Evolutionary conservation across 2,113 vertebrate genomes (phyloP), one percentile per base, ranked within the genome.

Genomic region (Lynx canadensis): DNA sequence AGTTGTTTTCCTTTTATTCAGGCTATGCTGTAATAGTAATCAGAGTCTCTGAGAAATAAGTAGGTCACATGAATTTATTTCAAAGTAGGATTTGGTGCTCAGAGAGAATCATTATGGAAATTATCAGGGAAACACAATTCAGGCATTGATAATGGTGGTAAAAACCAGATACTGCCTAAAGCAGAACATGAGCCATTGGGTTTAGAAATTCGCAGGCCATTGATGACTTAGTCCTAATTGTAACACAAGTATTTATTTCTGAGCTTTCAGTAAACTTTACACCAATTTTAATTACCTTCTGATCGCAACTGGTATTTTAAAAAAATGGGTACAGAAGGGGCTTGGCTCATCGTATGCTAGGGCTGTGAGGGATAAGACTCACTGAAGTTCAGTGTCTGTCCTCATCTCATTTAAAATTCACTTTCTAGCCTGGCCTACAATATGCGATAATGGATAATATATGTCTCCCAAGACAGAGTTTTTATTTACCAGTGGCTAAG

Each of bases 21-120:
- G 60, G 60, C 13, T 60, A 36, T 60, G 60, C 86, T 83, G 25
- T 73, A 92, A 95, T 45, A 92, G 68, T 81, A 92, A 83, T 97
- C 50, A 74, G 78, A 27, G 76, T 95, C n/a, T 91, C 66, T 13
- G 27, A 95, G 78, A 97, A 79, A 78, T 96, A 97, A 91, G 71
- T 95, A 91, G 92, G 50, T 95, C 94, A 91, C 52, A 55, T 65
- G 25, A 73, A 89, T 82, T 13, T 90, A 96, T 65, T 96, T 91
- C 45, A 85, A 96, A 85, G 82, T 73, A 92, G 66, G 33, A 85
- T 82, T 92, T 88, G 21, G 12, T 68, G 10, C 80, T 93, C 60
- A 89, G 50, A 95, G 95, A 93, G 18, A 91, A 88, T 52, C 33
- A 52, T 14, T 48, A 19, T 78, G 38, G 38, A 81, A 93, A 63